Conservation (phyloP, 2,113 vertebrate genomes). For the Osmerus mordax region DNA sequence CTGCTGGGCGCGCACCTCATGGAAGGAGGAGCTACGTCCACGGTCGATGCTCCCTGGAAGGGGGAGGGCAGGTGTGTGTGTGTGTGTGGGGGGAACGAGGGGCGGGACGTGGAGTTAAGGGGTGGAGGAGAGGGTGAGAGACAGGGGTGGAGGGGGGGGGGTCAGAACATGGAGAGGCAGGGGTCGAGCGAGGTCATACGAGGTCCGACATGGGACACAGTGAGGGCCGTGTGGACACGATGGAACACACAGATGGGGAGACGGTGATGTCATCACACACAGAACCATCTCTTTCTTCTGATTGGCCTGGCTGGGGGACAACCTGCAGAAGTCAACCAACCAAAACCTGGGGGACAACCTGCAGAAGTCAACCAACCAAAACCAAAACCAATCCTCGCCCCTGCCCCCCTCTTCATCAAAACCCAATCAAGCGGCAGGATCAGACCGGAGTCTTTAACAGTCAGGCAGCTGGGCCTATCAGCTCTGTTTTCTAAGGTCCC, state of each 20-base stretch:
- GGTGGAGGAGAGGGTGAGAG: not conserved
- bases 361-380: no score
- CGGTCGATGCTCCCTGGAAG: constrained; percentile 80
- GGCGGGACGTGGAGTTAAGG: no score
- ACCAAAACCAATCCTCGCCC: no score
- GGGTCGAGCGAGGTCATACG: not conserved
- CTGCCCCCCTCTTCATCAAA: no score
- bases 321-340: no score
- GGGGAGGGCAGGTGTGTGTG: constrained; percentile 39
- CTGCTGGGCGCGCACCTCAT: constrained; percentile 75
- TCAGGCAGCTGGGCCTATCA: no score
- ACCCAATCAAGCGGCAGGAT: no score
- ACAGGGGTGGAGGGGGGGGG: not conserved
- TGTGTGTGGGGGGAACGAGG: not conserved
- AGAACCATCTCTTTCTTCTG: constrained; percentile 7
- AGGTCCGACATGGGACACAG: not conserved
- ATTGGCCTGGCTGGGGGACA: not conserved
- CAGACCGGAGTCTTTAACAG: no score
- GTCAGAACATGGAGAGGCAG: not conserved
- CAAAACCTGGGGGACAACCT: no score
- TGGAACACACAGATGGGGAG: constrained; percentile 1
- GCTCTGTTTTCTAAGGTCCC: no score
- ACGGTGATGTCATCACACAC: not conserved
- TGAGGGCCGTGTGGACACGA: not conserved
- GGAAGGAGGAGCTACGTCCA: constrained; percentile 77